Percentiles rank a stretch among this genome's conserved stretches.
phyloP scores from a whole-genome alignment of 2,113 vertebrate genomes.

The Glaucomys volans region DNA sequence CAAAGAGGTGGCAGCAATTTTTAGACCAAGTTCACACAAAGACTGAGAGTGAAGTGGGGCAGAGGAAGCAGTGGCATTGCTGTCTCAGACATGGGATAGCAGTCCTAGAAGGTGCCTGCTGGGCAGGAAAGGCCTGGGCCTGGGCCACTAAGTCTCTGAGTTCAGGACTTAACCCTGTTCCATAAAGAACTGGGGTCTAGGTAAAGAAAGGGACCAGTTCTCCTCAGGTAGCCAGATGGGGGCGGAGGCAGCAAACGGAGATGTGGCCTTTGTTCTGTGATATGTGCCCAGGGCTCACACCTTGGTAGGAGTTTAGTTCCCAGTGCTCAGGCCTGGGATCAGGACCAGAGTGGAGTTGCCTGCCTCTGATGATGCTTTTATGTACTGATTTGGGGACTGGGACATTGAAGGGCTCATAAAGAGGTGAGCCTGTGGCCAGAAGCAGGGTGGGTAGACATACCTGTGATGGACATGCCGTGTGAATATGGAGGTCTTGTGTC shows the following conservation, averaged over 20 bases:
- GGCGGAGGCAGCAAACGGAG: not conserved
- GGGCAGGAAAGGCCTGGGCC: not conserved
- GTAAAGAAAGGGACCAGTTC: not conserved
- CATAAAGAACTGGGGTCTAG: not conserved
- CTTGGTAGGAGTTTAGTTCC: not conserved
- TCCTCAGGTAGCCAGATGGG: not conserved
- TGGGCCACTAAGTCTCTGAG: not conserved
- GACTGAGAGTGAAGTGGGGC: not conserved
- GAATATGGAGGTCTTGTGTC: not conserved
- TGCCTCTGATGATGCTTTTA: not conserved
- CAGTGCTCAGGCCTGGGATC: not conserved
- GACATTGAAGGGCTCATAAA: not conserved
- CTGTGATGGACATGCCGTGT: not conserved
- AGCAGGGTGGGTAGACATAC: not conserved
- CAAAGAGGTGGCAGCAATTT: not conserved
- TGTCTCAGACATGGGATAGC: not conserved
- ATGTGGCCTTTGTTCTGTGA: not conserved
- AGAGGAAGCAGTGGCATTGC: not conserved
- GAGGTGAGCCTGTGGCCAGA: not conserved
- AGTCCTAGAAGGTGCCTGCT: not conserved
- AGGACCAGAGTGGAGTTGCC: not conserved
- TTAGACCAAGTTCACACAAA: not conserved
- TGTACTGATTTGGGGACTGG: not conserved
- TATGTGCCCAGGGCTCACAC: not conserved
- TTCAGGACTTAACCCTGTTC: not conserved